Evolutionary conservation across 2,113 vertebrate species (phyloP), one percentile per base, ranked within the genome.

Genomic region (Clarias gariepinus): DNA sequence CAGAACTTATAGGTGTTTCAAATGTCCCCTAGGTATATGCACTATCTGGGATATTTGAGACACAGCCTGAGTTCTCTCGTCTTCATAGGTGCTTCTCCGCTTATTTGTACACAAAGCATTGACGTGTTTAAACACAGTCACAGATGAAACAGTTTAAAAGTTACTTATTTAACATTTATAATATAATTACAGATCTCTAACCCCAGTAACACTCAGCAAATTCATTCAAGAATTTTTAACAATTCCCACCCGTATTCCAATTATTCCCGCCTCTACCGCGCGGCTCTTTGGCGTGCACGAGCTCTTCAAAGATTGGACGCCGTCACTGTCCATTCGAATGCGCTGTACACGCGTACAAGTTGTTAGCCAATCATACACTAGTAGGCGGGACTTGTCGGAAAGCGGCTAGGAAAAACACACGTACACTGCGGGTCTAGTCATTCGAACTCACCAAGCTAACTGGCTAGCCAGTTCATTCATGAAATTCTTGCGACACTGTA

Each of bases 221-320:
- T 53, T 77, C 25, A 55, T 28, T 77, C 74, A 28, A 13, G 6
- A 16, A 9, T 2, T 18, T 25, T n/a, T 5, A 47, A n/a, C 61
- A 82, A 69, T 4, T 57, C n/a, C 63, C 63, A 83, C 81, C 81
- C 63, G n/a, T 69, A 55, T 83, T 83, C 64, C 18, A 9, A 30
- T 25, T 4, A 53, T 11, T 28, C 61, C 41, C 60, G 23, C 64
- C 81, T 21, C n/a, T n/a, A 13, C 1, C 10, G 21, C 9, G 71
- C 36, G 13, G 73, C 41, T 23, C 73, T 57, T 25, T 9, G 8
- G 9, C 1, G 23, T 23, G 53, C 25, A 53, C 33, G 25, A 53
- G 36, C 13, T 53, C 23, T 28, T 52, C 47, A 0, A 16, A 8
- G n/a, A 69, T 68, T 69, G 81, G 47, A 53, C 25, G 25, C 36